Evolutionary conservation across 2,888 invertebrate genomes (phyloP), one percentile per base, ranked within the genome.

Genomic region (Drosophila ustulata): DNA sequence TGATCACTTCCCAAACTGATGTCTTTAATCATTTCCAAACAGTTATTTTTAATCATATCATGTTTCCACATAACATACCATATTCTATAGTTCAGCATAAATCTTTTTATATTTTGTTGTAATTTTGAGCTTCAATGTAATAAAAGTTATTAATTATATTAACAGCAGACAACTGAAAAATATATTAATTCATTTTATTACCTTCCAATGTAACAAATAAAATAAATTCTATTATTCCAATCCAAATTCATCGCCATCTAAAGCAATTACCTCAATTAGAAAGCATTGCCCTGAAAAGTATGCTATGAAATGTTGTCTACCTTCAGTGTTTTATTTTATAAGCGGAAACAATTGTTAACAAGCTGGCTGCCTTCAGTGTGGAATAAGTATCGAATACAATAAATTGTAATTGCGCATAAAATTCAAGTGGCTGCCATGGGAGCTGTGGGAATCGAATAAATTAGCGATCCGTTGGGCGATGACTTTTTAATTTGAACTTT

Each of bases 401-500:
- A 65, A 39, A 50, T 49, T 41, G 39, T 59, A 69, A 83, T 50
- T 56, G 62, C 66, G 32, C 63, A 82, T 64, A 52, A 70, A 71
- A 66, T 43, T 50, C 39, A 66, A 66, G 52, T 65, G 56, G 58
- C 49, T 47, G 49, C 62, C 64, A 46, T 25, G 39, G 55, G 43
- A 50, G 49, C 47, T 63, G 46, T 32, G 59, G 28, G 74, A 83
- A 80, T 71, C 63, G 66, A 75, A 72, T 76, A 76, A 74, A 82
- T 18, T 41, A 41, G 71, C 61, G 41, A 71, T 56, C 52, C 37
- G 64, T 66, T 75, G 58, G 66, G 58, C 45, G 51, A 66, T 71
- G 67, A 52, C 56, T 79, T 70, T 85, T 76, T 84, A 83, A 83
- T 83, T 83, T 85, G 47, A 73, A 25, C 55, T 45, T 47, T 57